These are phyloP conservation scores for Caradrina kadenii DNA, from an alignment of 2,888 invertebrate species.

Conservation along the genomic window DNA sequence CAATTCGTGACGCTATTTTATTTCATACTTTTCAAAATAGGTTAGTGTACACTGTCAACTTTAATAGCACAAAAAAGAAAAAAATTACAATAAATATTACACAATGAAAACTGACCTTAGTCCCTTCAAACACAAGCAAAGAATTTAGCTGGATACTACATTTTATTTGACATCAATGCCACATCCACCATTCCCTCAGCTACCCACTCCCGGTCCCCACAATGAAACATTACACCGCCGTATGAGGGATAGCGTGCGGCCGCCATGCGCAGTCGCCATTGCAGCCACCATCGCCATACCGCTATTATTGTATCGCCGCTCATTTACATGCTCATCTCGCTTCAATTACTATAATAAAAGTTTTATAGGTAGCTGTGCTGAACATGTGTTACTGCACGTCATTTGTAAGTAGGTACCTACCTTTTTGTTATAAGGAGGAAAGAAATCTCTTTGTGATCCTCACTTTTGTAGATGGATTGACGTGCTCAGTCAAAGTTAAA, in stretches of 20 bases:
- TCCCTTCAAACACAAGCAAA: no score
- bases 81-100: no score
- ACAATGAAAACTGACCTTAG: no score
- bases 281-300: conserved; percentile 31
- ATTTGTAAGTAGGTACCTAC: not conserved
- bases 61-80: not conserved
- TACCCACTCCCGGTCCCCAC: conserved; percentile 51
- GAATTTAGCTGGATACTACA: not conserved
- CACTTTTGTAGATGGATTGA: not conserved
- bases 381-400: not conserved
- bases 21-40: no score
- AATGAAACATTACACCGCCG: conserved; percentile 77
- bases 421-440: not conserved
- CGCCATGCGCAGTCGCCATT: conserved; percentile 64
- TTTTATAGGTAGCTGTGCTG: conserved; percentile 23
- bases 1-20: no score
- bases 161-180: conserved; percentile 51
- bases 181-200: conserved; percentile 62
- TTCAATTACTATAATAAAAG: conserved; percentile 50
- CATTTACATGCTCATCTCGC: conserved; percentile 54
- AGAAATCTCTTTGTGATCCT: not conserved
- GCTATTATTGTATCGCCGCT: conserved; percentile 38
- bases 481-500: no score
- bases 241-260: conserved; percentile 77
- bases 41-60: no score